Base-by-base conservation (phyloP, 2,113 vertebrate species). In the Osmerus eperlanus region DNA sequence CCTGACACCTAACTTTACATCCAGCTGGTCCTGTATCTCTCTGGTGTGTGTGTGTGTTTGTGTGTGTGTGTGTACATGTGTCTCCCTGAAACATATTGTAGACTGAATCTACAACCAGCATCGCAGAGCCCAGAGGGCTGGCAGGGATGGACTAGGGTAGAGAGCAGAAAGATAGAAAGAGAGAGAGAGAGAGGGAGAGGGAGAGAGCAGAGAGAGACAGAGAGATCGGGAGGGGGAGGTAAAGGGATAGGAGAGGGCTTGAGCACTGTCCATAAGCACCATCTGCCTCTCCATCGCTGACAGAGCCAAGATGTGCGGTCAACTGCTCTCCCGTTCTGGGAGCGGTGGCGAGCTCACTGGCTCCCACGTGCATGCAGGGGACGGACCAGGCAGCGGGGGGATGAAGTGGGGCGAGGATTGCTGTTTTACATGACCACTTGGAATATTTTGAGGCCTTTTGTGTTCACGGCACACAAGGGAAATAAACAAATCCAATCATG, bases 201-300 rank as follows among this genome's bases (percentile, higher is more conserved):
- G 41, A 70, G 52, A 68, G 18, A 89, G 91, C 47, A 36, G 32
- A 36, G 32, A 36, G 32, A 36, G 32, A 36, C 23, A 23, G 32
- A 36, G 32, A 36, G 32, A 76, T 67, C 72, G 66, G 52, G 66
- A 68, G 79, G 78, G 68, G 64, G 70, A 67, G 66, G 75, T 75
- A 71, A 73, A 80, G 65, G 75, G 71, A 79, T 5, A 47, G 32
- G 41, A 70, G 52, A 68, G 18, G 90, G 91, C 54, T 79, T 81
- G 77, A 83, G 72, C 65, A 58, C 89, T 91, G 93, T 94, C 95
- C 95, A 93, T 92, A 93, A 94, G 92, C 90, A 94, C 96, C 96
- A 97, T 97, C 96, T 97, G 95, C 93, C 94, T 88, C 91, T 90
- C 88, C 86, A 92, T 94, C 92, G 91, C 92, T 93, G 88, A 87